Base-by-base conservation (phyloP, 1,140 invertebrate genomes). In the Drosophila lowei region DNA sequence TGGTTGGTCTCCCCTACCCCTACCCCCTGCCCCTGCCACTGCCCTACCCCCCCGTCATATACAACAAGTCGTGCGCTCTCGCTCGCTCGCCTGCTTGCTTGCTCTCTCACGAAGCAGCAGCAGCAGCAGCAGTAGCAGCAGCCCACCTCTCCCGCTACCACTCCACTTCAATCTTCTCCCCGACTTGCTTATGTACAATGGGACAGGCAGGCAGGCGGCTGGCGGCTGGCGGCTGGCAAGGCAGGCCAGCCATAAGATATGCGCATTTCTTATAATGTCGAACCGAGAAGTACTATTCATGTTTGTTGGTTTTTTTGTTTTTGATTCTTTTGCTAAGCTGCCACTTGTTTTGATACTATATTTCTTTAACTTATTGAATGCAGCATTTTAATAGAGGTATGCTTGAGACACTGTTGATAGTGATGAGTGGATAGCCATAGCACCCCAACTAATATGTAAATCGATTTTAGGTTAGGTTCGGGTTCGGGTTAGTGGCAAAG, bases 221-320 rank as follows among this genome's bases (percentile, higher is more conserved):
- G 23, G 23, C 23, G 4, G 23, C 23, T 3, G 23, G 5, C 23
- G 23, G 23, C 21, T 21, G 21, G 21, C 21, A 21, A 61, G 30
- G 30, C 30, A 30, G 28, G 28, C 30, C 30, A 65, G 78, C 85
- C 85, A 86, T 86, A 88, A 86, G 81, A 86, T 86, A 86, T 86
- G 81, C 81, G 81, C 83, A 88, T 86, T 86, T 88, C 78, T 86
- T 86, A 86, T 86, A 85, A 72, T 76, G 64, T 48, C 66, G 56
- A 76, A 75, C 65, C 38, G 50, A 68, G 67, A 55, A 64, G 72
- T 72, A 60, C 59, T 74, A 72, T 72, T 56, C 61, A 63, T 83
- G 79, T 76, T 62, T 79, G 72, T 80, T 25, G 38, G 13, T 65
- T 73, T 46, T 78, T 77, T 16, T 41, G 13, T 70, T 73, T 78